These are phyloP conservation scores for Schizotus pectinicornis DNA, from an alignment of 2,888 invertebrate species.

Conservation along the genomic window DNA sequence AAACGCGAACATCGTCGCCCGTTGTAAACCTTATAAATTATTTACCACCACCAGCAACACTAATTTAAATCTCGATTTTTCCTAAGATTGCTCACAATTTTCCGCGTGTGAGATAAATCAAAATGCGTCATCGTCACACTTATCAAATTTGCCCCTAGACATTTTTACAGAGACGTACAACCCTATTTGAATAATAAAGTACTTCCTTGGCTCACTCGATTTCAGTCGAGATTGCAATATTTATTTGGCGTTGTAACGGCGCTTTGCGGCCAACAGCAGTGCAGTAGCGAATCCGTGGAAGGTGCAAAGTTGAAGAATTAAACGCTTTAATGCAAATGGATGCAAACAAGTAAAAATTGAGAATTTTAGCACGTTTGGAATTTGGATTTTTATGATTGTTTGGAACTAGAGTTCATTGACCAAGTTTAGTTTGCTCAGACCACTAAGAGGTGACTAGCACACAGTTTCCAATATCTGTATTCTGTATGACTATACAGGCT, in stretches of 20 bases:
- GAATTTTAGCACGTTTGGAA: too few relatives aligned
- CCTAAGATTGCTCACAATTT: constrained; percentile 12
- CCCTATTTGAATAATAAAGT: constrained; percentile 51
- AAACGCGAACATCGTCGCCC: constrained; percentile 14
- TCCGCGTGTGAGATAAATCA: constrained; percentile 14
- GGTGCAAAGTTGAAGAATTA: too few relatives aligned
- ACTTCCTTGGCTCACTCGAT: constrained; percentile 42
- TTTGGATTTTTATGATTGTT: too few relatives aligned
- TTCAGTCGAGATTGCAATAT: constrained; percentile 45
- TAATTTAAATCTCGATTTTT: constrained; percentile 24
- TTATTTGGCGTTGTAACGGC: constrained; percentile 35
- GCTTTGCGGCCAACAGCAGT: constrained; percentile 6
- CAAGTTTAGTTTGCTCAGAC: too few relatives aligned
- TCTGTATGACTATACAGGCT: too few relatives aligned
- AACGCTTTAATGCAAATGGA: too few relatives aligned
- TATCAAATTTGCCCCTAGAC: constrained; percentile 32
- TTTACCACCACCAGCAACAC: constrained; percentile 2
- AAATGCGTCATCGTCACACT: constrained; percentile 20
- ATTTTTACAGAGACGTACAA: constrained; percentile 48
- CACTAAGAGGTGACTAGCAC: too few relatives aligned
- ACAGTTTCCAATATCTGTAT: too few relatives aligned
- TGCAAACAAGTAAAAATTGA: too few relatives aligned
- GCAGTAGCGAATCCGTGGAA: too few relatives aligned
- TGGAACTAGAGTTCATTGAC: too few relatives aligned
- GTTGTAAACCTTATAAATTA: constrained; percentile 16